Base-by-base conservation (phyloP, 2,888 invertebrate genomes). In the Abrostola triplasia region DNA sequence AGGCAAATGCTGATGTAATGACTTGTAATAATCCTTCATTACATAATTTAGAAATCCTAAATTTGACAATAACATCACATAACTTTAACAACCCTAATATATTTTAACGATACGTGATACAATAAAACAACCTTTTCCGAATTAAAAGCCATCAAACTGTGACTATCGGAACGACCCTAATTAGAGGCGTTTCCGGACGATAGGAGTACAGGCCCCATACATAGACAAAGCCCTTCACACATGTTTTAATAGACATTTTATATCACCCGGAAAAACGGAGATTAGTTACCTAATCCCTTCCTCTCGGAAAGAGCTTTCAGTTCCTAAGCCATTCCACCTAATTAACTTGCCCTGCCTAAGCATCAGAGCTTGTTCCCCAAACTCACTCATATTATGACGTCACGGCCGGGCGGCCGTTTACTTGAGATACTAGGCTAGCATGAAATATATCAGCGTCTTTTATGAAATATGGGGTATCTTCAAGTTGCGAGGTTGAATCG, bases 301-400 rank as follows among this genome's bases (percentile, higher is more conserved):
- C 70, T 62, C 44, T 44, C 42, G 36, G 48, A 51, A 38, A 71
- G 54, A 80, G 78, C 63, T 67, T 59, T 67, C 48, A 57, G 62
- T 40, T 65, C 50, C 55, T 54, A 53, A 70, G 64, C 54, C 49
- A 61, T 74, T 68, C 61, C 57, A 61, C 42, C 38, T 70, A 72
- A 79, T 80, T 79, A 79, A 77, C 65, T 67, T 47, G 55, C 38
- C 59, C 57, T 59, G 60, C 59, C 52, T 58, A 47, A 44, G 41
- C 9, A 47, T 44, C 40, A 52, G 56, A 67, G 59, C 55, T 13
- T 59, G 58, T 57, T 49, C 51, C 59, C 59, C 40, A 71, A 59
- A 54, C 72, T 59, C 37, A 57, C 59, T 42, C 64, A 51, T 48
- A 53, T 60, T 55, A 64, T 57, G 65, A 60, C 64, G 35, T 57